Conservation (phyloP, 2,888 invertebrate genomes). For the Spialia ferax region DNA sequence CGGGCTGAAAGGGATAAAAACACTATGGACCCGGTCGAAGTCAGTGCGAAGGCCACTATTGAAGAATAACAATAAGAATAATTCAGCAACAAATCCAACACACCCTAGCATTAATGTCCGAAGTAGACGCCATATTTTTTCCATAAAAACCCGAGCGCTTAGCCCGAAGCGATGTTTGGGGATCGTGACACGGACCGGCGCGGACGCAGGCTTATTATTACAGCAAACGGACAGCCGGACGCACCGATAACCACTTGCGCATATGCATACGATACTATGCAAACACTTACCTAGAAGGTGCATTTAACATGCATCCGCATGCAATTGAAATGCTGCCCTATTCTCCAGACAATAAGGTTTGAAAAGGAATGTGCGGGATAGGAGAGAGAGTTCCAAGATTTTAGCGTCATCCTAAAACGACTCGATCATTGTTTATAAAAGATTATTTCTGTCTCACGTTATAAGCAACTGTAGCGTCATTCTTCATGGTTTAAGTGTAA, state of each 20-base stretch:
- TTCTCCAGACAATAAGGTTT: neutral
- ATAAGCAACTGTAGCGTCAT: conserved; percentile 25
- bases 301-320: conserved; percentile 16
- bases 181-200: conserved; percentile 76
- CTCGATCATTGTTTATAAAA: conserved; percentile 36
- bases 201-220: conserved; percentile 78
- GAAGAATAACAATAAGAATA: neutral
- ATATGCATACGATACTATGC: conserved; percentile 78
- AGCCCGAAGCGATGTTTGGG: conserved; percentile 72
- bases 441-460: conserved; percentile 38
- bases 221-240: conserved; percentile 79
- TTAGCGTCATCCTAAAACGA: conserved; percentile 34
- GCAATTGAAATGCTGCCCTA: neutral
- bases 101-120: conserved; percentile 6
- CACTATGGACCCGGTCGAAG: too few relatives aligned
- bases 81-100: neutral
- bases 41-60: too few relatives aligned
- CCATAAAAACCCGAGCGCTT: conserved; percentile 44
- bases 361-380: neutral
- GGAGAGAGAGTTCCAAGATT: conserved; percentile 31
- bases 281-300: conserved; percentile 61
- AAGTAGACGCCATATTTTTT: conserved; percentile 56
- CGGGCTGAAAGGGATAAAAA: too few relatives aligned
- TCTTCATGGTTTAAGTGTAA: conserved; percentile 10
- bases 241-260: conserved; percentile 79